These are phyloP conservation scores for Zosterops hypoxanthus DNA, from an alignment of 2,113 vertebrate genomes.

Conservation along the genomic window DNA sequence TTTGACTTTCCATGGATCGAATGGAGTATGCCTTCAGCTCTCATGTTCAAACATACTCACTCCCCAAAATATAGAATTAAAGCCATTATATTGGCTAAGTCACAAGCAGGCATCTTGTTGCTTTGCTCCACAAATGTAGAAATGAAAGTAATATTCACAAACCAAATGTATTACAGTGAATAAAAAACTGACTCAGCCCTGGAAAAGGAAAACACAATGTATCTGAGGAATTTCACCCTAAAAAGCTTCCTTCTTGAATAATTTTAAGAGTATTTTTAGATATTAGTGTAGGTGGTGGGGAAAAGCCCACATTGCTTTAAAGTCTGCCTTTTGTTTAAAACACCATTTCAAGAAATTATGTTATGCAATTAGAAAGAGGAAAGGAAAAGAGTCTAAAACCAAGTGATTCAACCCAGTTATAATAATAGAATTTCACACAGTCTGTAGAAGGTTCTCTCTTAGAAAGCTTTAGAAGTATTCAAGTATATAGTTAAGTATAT, in stretches of 20 bases:
- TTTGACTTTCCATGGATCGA: not conserved
- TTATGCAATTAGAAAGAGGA: not conserved
- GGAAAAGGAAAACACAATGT: constrained; percentile 22
- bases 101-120: not conserved
- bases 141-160: constrained; percentile 2
- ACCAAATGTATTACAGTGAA: not conserved
- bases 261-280: constrained; percentile 49
- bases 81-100: not conserved
- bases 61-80: not conserved
- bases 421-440: not conserved
- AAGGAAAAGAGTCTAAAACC: not conserved
- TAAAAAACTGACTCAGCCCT: constrained; percentile 14
- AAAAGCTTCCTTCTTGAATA: constrained; percentile 22
- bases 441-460: not conserved
- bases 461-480: not conserved
- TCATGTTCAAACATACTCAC: not conserved
- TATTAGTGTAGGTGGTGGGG: not conserved
- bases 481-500: not conserved
- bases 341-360: not conserved
- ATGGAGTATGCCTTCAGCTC: not conserved
- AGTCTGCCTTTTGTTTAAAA: constrained; percentile 39
- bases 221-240: not conserved
- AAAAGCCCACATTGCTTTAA: constrained; percentile 31
- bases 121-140: not conserved
- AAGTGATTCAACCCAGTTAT: not conserved